These are phyloP conservation scores for Euplagia quadripunctaria DNA, from an alignment of 2,888 invertebrate species.

Conservation along the genomic window DNA sequence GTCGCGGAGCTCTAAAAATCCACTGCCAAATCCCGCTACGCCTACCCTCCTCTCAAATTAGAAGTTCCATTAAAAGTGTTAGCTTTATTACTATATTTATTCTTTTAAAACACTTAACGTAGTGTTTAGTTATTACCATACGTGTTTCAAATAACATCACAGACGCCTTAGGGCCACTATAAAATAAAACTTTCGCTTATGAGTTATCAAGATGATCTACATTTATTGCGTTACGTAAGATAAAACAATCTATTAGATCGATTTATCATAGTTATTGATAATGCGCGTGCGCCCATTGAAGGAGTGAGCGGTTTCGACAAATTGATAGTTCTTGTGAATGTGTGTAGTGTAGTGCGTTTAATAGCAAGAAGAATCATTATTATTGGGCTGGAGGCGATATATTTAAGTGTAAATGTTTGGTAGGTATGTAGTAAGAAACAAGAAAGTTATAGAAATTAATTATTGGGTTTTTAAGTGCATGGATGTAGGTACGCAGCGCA, in stretches of 20 bases:
- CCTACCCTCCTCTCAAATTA: no score
- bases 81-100: conserved; percentile 1
- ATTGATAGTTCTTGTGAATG: conserved; percentile 39
- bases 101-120: neutral
- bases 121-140: conserved; percentile 25
- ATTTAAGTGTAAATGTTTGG: conserved; percentile 14
- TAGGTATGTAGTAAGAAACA: neutral
- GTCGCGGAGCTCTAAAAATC: neutral
- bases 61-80: conserved; percentile 6
- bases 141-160: conserved; percentile 28
- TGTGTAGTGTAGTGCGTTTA: conserved; percentile 30
- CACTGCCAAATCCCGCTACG: neutral
- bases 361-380: conserved; percentile 21
- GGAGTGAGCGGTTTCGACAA: conserved; percentile 42
- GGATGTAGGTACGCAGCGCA: neutral
- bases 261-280: conserved; percentile 50
- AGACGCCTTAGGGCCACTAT: conserved; percentile 41
- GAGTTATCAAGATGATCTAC: conserved; percentile 46
- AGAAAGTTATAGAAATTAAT: conserved; percentile 10
- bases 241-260: conserved; percentile 40
- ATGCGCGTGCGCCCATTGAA: conserved; percentile 25
- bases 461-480: neutral
- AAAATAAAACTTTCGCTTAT: conserved; percentile 50
- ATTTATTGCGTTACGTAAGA: conserved; percentile 49
- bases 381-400: conserved; percentile 12